These are phyloP conservation scores for Bombus polaris DNA, from an alignment of 1,140 invertebrate genomes.

Conservation along the genomic window DNA sequence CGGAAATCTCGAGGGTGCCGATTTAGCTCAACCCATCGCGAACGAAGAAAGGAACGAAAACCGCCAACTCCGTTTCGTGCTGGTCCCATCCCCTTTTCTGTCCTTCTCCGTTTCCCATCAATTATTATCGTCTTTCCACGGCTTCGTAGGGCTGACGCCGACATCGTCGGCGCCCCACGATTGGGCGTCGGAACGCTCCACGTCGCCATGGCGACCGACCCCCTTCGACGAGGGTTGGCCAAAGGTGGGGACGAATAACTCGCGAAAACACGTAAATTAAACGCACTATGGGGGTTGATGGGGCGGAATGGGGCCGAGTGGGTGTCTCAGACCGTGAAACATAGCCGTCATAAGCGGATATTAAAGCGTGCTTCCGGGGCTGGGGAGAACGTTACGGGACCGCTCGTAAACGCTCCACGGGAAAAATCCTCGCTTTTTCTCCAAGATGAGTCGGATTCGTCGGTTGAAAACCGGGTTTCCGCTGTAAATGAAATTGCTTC, in stretches of 20 bases:
- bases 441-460: neutral
- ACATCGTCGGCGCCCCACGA: constrained; percentile 65
- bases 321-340: constrained; percentile 76
- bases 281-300: constrained; percentile 81
- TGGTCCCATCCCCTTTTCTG: neutral
- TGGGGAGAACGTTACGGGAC: constrained; percentile 24
- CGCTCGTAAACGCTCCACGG: constrained; percentile 24
- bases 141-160: constrained; percentile 65
- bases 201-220: constrained; percentile 73
- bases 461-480: neutral
- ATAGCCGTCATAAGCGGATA: constrained; percentile 80
- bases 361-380: constrained; percentile 73
- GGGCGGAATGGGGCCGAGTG: constrained; percentile 77
- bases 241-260: constrained; percentile 77
- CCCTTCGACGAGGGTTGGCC: constrained; percentile 59
- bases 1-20: constrained; percentile 57
- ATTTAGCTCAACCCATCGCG: constrained; percentile 48
- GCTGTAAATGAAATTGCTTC: constrained; percentile 27
- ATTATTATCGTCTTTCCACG: constrained; percentile 68
- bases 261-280: constrained; percentile 82
- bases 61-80: constrained; percentile 50
- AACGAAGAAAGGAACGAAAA: constrained; percentile 50
- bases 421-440: constrained; percentile 57
- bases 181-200: constrained; percentile 70
- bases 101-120: constrained; percentile 54